Percentiles rank a stretch among this genome's conserved stretches.
Evolutionary conservation across 2,888 invertebrate genomes (phyloP).

Genomic region (Cylindroiulus punctatus): DNA sequence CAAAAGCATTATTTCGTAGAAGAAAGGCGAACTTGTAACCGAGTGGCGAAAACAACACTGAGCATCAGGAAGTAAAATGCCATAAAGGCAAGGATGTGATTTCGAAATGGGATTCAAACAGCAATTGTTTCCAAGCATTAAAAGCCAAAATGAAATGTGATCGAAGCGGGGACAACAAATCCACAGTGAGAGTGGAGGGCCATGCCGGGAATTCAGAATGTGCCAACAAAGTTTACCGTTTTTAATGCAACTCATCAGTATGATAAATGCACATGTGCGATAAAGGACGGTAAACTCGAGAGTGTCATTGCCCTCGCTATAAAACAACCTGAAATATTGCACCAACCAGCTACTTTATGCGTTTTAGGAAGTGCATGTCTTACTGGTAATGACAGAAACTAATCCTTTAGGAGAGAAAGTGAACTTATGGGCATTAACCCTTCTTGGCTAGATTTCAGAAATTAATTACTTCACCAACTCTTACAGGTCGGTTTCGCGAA

Average conservation of each 20-base stretch:
- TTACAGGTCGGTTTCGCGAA: too few relatives aligned
- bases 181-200: neutral
- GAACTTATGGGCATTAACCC: slow-evolving; percentile 1
- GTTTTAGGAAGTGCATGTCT: slow-evolving; percentile 44
- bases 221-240: neutral
- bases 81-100: neutral
- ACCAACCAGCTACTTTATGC: neutral
- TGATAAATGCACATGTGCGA: slow-evolving; percentile 34
- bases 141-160: neutral
- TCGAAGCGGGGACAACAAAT: slow-evolving; percentile 6
- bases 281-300: slow-evolving; percentile 19
- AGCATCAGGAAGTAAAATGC: neutral
- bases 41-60: neutral
- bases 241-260: slow-evolving; percentile 34
- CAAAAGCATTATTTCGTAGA: neutral
- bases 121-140: neutral
- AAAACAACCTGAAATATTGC: slow-evolving; percentile 33
- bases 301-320: slow-evolving; percentile 44
- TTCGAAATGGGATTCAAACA: neutral
- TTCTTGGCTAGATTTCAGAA: neutral
- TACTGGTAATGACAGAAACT: neutral
- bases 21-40: neutral
- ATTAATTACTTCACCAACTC: too few relatives aligned
- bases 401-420: neutral
- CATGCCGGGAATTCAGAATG: neutral